Base-by-base conservation (phyloP, 2,113 vertebrate species). In the Epinephelus lanceolatus region DNA sequence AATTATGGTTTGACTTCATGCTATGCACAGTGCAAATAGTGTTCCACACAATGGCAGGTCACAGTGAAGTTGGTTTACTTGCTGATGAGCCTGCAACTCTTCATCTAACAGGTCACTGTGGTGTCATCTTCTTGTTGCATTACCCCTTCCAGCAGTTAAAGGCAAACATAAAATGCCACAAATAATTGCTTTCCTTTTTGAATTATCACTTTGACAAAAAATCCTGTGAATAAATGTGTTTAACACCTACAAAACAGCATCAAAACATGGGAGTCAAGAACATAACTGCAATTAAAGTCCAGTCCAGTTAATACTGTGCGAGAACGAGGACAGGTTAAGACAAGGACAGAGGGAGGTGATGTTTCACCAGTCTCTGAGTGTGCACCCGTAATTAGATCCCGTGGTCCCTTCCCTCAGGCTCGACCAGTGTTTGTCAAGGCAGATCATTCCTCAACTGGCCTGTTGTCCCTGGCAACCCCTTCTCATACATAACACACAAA, bases 361-460 rank as follows among this genome's bases (percentile, higher is more conserved):
- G 86, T 71, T 84, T 85, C 74, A 45, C 45, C 21, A 33, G 47
- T 74, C 27, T 79, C 19, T 23, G 42, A 72, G 71, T 78, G 73
- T 66, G 76, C 47, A 52, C 61, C 69, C 9, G 23, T 74, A 85
- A 86, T 81, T 71, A 68, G 67, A 85, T 88, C 78, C 47, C 66
- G 47, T 13, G 17, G 78, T 72, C 37, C 56, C 71, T 83, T 76
- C 88, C 82, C 81, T 87, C 68, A 19, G 77, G 81, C 79, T 75
- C 33, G 4, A 83, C 76, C 42, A 61, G 78, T 78, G 76, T 93
- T 88, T 91, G 88, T 92, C 84, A 85, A 86, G 78, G 76, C 74
- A 80, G 79, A 90, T 93, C 82, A 86, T 87, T 83, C 59, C 74
- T 91, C 84, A 86, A 76, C 79, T 59, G 47, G 81, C 83, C 73